Evolutionary conservation across 37 sponge, comb jelly and placozoan species (phyloP).

Genomic region (Axinella damicornis): DNA sequence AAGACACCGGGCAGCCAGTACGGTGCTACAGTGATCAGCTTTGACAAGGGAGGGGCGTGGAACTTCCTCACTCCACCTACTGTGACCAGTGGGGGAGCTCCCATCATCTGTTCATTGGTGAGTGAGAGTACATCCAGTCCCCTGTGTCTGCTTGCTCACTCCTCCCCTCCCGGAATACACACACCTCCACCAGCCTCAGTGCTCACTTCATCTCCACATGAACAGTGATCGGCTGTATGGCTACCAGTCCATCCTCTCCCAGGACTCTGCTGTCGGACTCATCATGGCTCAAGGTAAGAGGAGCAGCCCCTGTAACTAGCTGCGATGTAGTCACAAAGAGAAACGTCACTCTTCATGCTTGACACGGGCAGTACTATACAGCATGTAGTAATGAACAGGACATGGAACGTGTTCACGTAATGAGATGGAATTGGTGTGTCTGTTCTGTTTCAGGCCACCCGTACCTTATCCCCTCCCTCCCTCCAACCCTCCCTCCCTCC

Average conservation of each 20-base stretch:
- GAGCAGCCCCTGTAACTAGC: too few relatives aligned
- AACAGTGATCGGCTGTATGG: constrained; percentile 42
- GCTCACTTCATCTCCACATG: constrained; percentile 88
- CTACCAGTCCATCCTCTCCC: constrained; percentile 69
- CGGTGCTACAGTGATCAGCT: constrained; percentile 68
- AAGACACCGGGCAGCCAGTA: not conserved
- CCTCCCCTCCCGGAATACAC: constrained; percentile 8
- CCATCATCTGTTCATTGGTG: constrained; percentile 56
- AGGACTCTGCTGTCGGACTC: constrained; percentile 79
- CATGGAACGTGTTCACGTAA: too few relatives aligned
- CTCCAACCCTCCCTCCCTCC: too few relatives aligned
- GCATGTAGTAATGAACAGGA: too few relatives aligned
- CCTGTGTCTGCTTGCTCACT: not conserved
- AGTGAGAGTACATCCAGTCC: not conserved
- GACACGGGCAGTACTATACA: too few relatives aligned
- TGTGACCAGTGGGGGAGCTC: not conserved
- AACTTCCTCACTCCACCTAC: constrained; percentile 66
- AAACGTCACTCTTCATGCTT: too few relatives aligned
- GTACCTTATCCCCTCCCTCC: too few relatives aligned
- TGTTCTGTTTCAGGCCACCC: too few relatives aligned
- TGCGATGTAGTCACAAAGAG: too few relatives aligned
- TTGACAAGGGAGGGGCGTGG: constrained; percentile 91
- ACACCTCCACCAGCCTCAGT: constrained; percentile 53
- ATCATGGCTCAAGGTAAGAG: constrained; percentile 83
- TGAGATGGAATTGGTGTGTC: too few relatives aligned